Conservation (phyloP, 1,140 invertebrate genomes). For the Trachelipus rathkii region DNA sequence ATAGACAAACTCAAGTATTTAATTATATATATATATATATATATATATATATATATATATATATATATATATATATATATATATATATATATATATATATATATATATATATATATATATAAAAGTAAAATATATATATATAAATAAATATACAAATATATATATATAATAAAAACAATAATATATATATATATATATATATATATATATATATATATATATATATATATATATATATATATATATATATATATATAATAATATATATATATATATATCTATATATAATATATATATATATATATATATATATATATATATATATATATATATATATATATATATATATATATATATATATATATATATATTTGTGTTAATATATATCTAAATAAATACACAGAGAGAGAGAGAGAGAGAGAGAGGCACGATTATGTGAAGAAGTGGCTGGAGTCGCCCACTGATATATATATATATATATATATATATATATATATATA, state of each 20-base stretch:
- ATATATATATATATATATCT: slow-evolving; percentile 21
- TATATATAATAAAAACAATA: too few relatives aligned
- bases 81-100: neutral
- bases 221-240: slow-evolving; percentile 22
- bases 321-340: slow-evolving; percentile 25
- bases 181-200: slow-evolving; percentile 19
- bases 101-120: too few relatives aligned
- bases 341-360: slow-evolving; percentile 22
- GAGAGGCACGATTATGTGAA: too few relatives aligned
- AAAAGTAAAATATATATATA: too few relatives aligned
- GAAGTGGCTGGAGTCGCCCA: too few relatives aligned
- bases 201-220: slow-evolving; percentile 20
- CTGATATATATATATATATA: too few relatives aligned
- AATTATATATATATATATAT: slow-evolving; percentile 9
- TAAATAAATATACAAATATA: neutral
- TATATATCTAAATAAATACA: too few relatives aligned
- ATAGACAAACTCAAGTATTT: too few relatives aligned
- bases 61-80: slow-evolving; percentile 13
- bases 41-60: slow-evolving; percentile 13
- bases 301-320: slow-evolving; percentile 21
- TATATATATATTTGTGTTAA: neutral
- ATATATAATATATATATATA: slow-evolving; percentile 23
- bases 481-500: too few relatives aligned
- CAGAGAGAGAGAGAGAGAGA: too few relatives aligned
- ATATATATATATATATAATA: slow-evolving; percentile 23